Conservation (phyloP, 2,888 invertebrate genomes). For the Pollenia griseotomentosa region DNA sequence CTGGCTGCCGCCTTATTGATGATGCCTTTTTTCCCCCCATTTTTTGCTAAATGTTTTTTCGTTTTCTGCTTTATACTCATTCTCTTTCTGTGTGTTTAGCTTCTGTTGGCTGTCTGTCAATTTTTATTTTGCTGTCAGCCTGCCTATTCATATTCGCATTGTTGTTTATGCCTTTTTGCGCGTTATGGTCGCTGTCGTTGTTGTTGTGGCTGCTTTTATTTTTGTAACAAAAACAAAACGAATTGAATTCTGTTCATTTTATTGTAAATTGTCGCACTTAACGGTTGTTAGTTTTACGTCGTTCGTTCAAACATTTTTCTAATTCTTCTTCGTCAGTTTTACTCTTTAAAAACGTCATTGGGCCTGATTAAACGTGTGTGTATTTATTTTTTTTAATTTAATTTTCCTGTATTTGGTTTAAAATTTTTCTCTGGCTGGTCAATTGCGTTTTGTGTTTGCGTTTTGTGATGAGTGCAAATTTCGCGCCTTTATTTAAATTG, state of each 20-base stretch:
- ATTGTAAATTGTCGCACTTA: slow-evolving; percentile 71
- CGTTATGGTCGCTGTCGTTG: neutral
- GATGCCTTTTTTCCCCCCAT: slow-evolving; percentile 29
- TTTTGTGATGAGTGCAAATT: slow-evolving; percentile 12
- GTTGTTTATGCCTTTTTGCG: slow-evolving; percentile 52
- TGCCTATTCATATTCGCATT: slow-evolving; percentile 53
- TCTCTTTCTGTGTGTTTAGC: slow-evolving; percentile 12
- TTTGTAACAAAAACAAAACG: slow-evolving; percentile 53
- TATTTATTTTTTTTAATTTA: neutral
- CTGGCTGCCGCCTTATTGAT: slow-evolving; percentile 23
- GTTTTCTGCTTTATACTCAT: neutral
- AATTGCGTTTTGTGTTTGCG: neutral
- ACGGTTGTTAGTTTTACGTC: slow-evolving; percentile 66
- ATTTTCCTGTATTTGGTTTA: neutral
- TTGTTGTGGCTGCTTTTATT: slow-evolving; percentile 27
- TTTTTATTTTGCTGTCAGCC: slow-evolving; percentile 25
- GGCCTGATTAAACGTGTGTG: neutral
- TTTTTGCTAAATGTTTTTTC: slow-evolving; percentile 15
- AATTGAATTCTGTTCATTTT: slow-evolving; percentile 68
- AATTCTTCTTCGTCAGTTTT: neutral
- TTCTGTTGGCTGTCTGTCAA: slow-evolving; percentile 1
- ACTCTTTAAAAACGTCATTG: slow-evolving; percentile 6
- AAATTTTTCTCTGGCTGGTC: slow-evolving; percentile 4
- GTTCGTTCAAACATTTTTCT: slow-evolving; percentile 38
- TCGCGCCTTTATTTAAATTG: slow-evolving; percentile 51